A percentile compares a stretch with the other conserved stretches of the same genome.
These are phyloP conservation scores for Melierax canorus DNA, from an alignment of 2,113 vertebrate species.

Conservation along the genomic window DNA sequence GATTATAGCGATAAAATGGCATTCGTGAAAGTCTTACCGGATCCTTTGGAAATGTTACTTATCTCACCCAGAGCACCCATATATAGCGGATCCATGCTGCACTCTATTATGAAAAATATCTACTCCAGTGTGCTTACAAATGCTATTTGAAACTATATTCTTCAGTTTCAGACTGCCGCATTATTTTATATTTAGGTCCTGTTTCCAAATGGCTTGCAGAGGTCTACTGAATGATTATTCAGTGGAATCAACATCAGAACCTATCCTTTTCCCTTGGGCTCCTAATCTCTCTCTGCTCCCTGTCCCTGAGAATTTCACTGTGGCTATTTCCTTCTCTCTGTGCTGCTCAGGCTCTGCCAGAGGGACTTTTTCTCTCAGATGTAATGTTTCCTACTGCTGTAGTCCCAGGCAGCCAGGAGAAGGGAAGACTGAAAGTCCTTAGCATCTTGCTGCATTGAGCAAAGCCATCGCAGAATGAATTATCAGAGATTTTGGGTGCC, in stretches of 20 bases:
- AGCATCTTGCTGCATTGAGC: neutral
- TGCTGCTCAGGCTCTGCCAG: neutral
- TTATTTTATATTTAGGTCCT: neutral
- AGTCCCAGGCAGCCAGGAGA: neutral
- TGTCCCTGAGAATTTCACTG: neutral
- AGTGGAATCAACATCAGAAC: neutral
- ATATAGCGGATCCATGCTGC: neutral
- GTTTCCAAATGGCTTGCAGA: neutral
- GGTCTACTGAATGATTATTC: neutral
- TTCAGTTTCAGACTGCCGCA: neutral
- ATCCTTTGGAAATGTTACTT: neutral
- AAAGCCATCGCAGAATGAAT: neutral
- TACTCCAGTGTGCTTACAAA: neutral
- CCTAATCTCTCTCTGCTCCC: conserved; percentile 7
- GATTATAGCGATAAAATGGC: neutral
- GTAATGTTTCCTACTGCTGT: neutral
- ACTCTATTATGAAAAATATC: neutral
- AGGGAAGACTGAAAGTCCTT: neutral
- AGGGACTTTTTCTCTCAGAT: neutral
- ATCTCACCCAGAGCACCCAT: neutral
- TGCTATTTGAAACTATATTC: neutral
- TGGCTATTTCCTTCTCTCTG: neutral
- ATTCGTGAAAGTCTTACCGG: neutral
- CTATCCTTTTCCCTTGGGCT: neutral
- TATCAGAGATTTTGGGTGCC: neutral